These are phyloP conservation scores for Ctenodactylus gundi DNA, from an alignment of 2,113 vertebrate species.

Conservation along the genomic window DNA sequence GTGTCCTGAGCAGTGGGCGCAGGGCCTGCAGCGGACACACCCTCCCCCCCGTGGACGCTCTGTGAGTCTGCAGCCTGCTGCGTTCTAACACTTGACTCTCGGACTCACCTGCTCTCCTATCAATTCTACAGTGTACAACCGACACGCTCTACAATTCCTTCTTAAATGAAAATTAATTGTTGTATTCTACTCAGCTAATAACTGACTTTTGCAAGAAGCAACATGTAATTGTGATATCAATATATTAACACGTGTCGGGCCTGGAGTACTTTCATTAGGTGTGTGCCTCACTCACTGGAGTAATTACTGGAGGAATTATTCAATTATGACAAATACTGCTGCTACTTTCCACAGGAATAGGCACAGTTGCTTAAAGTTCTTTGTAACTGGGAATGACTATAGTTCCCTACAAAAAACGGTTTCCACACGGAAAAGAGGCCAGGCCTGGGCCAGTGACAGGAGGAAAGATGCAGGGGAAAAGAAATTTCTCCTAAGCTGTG, in stretches of 20 bases:
- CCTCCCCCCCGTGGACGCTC: fast-evolving
- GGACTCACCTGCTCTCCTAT: not conserved
- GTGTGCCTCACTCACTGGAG: not conserved
- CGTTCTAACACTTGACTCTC: not conserved
- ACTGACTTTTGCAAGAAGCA: not conserved
- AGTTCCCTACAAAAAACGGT: not conserved
- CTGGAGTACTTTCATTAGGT: not conserved
- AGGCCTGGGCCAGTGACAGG: not conserved
- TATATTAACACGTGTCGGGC: fast-evolving
- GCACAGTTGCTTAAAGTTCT: not conserved
- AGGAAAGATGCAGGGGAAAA: too few relatives aligned
- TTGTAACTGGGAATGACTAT: not conserved
- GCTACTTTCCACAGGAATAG: not conserved
- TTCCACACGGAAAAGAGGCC: not conserved
- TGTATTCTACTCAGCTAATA: not conserved
- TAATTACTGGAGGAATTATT: not conserved
- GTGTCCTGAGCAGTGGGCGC: not conserved
- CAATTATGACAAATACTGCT: not conserved
- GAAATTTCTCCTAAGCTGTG: too few relatives aligned
- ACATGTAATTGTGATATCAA: not conserved
- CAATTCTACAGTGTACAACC: not conserved
- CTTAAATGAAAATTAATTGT: constrained; percentile 18
- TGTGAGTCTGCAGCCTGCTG: fast-evolving
- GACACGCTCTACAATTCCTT: not conserved
- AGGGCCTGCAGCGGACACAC: not conserved